Evolutionary conservation across 2,113 vertebrate genomes (phyloP), one percentile per base, ranked within the genome.

Genomic region (Thinocorus orbignyianus): DNA sequence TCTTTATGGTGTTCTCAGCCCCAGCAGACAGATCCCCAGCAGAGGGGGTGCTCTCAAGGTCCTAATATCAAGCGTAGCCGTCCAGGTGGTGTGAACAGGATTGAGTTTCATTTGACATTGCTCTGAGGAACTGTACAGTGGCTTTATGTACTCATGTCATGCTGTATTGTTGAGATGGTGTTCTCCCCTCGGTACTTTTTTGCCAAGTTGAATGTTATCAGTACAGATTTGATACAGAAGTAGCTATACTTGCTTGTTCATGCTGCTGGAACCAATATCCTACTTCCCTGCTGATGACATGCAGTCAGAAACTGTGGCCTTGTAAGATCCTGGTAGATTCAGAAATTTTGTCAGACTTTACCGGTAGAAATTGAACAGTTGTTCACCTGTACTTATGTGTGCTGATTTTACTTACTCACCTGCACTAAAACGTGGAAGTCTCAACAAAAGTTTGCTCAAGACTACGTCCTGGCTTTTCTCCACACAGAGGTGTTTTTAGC

Each of bases 341-440:
- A 57, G 33, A 71, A 80, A 52, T 55, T 49, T 65, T 61, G 5
- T 33, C 26, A 65, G 7, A 31, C 6, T 66, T 86, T 42, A 30
- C 12, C 33, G 42, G 26, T 28, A 68, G 24, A 23, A 26, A 46
- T 62, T 57, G 17, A 68, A 68, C 13, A 54, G 10, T 35, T 61
- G 25, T 3, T 89, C 17, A 68, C 7, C 11, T 2, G 5, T 1
- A 2, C 1, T 37, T 16, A 10, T 31, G 15, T 57, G 7, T 26
- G 20, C 20, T 18, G 17, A 57, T 8, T 35, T 60, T 2, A 2
- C 31, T 81, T 49, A 58, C 3, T 88, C 28, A 69, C 26, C 39
- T 2, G 0, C 5, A 26, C 12, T 64, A 12, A 10, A 60, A 73
- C 9, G 7, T 8, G 39, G 49, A 81, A 91, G 6, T 55, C 22